Percentiles rank a stretch among this genome's conserved stretches.
Conservation (phyloP, 2,797 vertebrate genomes). For the Tangara arthus region DNA sequence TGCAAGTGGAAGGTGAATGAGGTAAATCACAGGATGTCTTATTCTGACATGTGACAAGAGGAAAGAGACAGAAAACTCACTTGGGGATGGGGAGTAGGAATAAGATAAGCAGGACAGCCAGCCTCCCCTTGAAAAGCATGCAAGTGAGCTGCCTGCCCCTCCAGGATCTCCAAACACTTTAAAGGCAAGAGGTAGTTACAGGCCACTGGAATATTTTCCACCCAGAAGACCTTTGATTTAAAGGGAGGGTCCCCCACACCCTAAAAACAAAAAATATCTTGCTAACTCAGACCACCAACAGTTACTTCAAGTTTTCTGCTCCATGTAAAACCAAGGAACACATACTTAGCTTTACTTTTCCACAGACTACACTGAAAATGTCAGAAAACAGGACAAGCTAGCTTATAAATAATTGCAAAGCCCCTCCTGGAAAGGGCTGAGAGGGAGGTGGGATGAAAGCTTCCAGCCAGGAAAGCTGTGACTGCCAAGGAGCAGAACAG, state of each 20-base stretch:
- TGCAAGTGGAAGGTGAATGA: neutral
- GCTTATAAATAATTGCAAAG: conserved; percentile 56
- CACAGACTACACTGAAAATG: neutral
- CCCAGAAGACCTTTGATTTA: neutral
- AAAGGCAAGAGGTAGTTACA: neutral
- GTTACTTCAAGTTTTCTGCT: neutral
- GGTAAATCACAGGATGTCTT: neutral
- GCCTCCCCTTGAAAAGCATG: neutral
- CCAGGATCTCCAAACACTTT: neutral
- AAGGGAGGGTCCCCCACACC: neutral
- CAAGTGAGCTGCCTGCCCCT: neutral
- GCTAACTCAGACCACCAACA: neutral
- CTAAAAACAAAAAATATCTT: neutral
- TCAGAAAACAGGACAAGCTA: conserved; percentile 30
- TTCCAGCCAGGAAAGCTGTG: conserved; percentile 27
- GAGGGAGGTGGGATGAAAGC: conserved; percentile 46
- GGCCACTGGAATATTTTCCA: neutral
- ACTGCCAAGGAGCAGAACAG: conserved; percentile 46
- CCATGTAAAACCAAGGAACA: neutral
- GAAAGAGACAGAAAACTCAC: neutral
- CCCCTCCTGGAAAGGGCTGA: conserved; percentile 34
- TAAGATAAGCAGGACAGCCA: neutral
- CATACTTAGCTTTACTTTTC: neutral
- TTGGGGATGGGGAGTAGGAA: neutral
- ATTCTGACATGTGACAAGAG: neutral